Percentiles rank a stretch among this genome's conserved stretches.
Evolutionary conservation across 2,888 invertebrate species (phyloP).

Genomic region (Torymus tubicola): DNA sequence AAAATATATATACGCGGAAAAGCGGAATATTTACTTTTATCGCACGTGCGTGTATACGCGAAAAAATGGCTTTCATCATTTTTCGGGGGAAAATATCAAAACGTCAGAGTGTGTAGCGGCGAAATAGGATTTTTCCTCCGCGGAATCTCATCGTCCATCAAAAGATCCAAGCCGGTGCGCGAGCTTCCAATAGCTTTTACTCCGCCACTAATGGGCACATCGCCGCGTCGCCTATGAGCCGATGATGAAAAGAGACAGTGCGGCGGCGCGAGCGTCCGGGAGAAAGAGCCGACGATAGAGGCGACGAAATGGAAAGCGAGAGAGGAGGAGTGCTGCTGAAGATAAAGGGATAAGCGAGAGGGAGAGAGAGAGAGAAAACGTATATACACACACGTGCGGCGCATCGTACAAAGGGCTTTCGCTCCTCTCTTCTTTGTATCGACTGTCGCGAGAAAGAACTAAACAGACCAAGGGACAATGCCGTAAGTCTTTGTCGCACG

Average conservation of each 20-base stretch:
- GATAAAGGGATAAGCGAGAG: constrained; percentile 43
- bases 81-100: too few species aligned
- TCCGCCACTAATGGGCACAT: constrained; percentile 70
- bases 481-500: constrained; percentile 63
- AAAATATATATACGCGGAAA: too few species aligned
- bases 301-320: constrained; percentile 53
- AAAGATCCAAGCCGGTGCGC: constrained; percentile 63
- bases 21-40: too few species aligned
- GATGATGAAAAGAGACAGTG: constrained; percentile 62
- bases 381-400: constrained; percentile 58
- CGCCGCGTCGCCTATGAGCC: constrained; percentile 62
- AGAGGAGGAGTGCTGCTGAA: constrained; percentile 31
- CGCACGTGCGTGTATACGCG: too few species aligned
- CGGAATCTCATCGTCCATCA: constrained; percentile 59
- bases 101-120: background rate
- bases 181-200: constrained; percentile 72
- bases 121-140: constrained; percentile 34
- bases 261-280: background rate
- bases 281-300: constrained; percentile 51
- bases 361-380: constrained; percentile 53
- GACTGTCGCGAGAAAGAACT: constrained; percentile 68
- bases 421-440: constrained; percentile 69
- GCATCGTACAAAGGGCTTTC: constrained; percentile 66
- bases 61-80: too few species aligned
- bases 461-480: constrained; percentile 68